phyloP scores from a whole-genome alignment of 2,113 vertebrate species.

The Desmodus rotundus region DNA sequence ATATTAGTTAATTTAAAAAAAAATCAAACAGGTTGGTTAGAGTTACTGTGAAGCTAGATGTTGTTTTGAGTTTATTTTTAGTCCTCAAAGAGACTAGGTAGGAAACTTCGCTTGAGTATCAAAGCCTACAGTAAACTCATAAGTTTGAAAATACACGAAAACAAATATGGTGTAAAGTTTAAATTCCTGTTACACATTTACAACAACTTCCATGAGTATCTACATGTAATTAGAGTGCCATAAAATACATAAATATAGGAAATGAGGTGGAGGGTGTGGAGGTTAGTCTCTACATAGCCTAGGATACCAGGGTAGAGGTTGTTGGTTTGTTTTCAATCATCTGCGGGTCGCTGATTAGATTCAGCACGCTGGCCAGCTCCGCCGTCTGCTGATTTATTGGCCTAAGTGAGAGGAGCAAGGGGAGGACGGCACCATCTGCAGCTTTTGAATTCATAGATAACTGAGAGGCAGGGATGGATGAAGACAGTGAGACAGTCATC shows the following conservation, averaged over 20 bases:
- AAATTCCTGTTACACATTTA: neutral
- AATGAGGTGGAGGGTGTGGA: neutral
- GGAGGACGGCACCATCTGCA: conserved; percentile 48
- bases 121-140: neutral
- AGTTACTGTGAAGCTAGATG: neutral
- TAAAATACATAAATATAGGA: neutral
- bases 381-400: conserved; percentile 9
- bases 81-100: neutral
- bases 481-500: neutral
- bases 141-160: neutral
- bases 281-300: neutral
- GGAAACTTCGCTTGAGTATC: neutral
- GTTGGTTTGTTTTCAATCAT: neutral
- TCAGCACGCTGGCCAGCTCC: conserved; percentile 88
- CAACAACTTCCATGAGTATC: neutral
- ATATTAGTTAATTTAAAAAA: neutral
- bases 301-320: neutral
- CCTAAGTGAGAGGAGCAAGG: conserved; percentile 51
- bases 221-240: neutral
- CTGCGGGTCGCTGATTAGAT: conserved; percentile 20
- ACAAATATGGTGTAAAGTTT: neutral
- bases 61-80: conserved; percentile 8
- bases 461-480: neutral
- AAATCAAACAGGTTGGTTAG: neutral
- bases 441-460: conserved; percentile 51